Conservation (phyloP, 2,888 invertebrate species). For the Napeogenes sylphis region DNA sequence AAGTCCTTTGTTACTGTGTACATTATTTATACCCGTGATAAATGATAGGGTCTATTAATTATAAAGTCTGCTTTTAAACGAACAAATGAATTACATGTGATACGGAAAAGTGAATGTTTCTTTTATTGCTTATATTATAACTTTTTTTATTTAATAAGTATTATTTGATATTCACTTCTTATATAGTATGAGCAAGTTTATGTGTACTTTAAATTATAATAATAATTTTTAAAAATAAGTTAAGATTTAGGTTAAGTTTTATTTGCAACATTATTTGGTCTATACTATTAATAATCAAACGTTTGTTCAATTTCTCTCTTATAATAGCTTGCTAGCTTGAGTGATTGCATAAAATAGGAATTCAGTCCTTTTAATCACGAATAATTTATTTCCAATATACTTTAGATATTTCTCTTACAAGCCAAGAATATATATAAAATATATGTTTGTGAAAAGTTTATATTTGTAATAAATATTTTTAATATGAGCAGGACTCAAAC, state of each 20-base stretch:
- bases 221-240: no score
- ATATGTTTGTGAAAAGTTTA: no score
- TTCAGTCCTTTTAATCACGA: conserved; percentile 2
- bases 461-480: no score
- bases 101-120: neutral
- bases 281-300: no score
- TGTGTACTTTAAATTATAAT: no score
- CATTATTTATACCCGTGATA: conserved; percentile 26
- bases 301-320: no score
- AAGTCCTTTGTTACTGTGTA: conserved; percentile 39
- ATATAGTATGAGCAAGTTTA: no score
- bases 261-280: no score
- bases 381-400: conserved; percentile 11
- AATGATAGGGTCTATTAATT: conserved; percentile 25
- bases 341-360: neutral
- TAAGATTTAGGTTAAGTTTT: no score
- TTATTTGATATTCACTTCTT: neutral
- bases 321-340: neutral
- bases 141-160: neutral
- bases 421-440: conserved; percentile 17
- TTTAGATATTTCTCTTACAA: conserved; percentile 14
- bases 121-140: neutral
- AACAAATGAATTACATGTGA: conserved; percentile 3
- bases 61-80: conserved; percentile 17
- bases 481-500: no score